Conservation (phyloP, 2,888 invertebrate genomes). For the Amiota minor region DNA sequence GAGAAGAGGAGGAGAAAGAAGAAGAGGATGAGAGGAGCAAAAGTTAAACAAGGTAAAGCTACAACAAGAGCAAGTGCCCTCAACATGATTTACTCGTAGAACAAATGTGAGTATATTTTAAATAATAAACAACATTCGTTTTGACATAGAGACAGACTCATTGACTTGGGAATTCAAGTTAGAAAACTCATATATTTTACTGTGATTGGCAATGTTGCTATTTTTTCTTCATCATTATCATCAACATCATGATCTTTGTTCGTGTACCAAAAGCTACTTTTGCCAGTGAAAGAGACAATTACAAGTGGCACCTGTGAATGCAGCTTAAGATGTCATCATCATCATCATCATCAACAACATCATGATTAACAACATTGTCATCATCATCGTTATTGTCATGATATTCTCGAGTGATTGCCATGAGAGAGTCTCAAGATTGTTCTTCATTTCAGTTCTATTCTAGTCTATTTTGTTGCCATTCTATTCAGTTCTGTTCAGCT, state of each 20-base stretch:
- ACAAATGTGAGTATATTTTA: constrained; percentile 14
- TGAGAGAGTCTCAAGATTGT: constrained; percentile 7
- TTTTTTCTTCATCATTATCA: not conserved
- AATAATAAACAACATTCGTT: constrained; percentile 15
- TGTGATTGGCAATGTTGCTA: constrained; percentile 1
- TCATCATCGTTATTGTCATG: constrained; percentile 10
- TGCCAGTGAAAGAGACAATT: constrained; percentile 4
- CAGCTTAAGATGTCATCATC: constrained; percentile 29
- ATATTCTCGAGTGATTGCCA: constrained; percentile 9
- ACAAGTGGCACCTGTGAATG: constrained; percentile 28
- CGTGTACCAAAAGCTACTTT: not conserved
- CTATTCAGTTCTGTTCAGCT: too few relatives aligned
- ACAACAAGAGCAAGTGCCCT: not conserved
- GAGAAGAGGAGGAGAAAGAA: too few relatives aligned
- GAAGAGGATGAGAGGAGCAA: too few relatives aligned
- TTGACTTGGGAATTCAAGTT: constrained; percentile 12
- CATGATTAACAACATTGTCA: constrained; percentile 1
- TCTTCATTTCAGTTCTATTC: not conserved
- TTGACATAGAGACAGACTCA: constrained; percentile 7
- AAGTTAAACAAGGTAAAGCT: not conserved
- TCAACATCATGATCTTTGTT: not conserved
- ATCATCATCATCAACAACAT: not conserved
- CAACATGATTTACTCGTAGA: constrained; percentile 11
- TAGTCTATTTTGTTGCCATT: not conserved
- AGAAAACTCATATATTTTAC: not conserved